Conservation (phyloP, 1,140 invertebrate species). For the Ceratosolen solmsi region DNA sequence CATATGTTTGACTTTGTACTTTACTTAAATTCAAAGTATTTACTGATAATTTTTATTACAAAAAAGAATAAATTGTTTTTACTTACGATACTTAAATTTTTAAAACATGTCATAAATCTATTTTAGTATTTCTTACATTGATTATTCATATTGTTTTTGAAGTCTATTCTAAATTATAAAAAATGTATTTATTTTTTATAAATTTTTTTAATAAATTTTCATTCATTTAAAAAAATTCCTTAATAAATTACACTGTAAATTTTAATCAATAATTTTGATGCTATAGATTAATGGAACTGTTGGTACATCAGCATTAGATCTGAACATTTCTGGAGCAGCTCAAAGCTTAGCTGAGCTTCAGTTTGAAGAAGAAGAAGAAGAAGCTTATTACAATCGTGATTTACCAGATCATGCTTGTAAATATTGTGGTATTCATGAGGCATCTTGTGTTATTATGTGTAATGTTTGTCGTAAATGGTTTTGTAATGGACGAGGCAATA, state of each 20-base stretch:
- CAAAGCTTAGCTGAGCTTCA: slow-evolving; percentile 87
- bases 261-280: slow-evolving; percentile 48
- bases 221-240: neutral
- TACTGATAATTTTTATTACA: neutral
- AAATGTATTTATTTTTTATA: too few relatives aligned
- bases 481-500: slow-evolving; percentile 98
- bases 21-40: neutral
- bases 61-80: neutral
- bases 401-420: slow-evolving; percentile 96
- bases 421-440: slow-evolving; percentile 99
- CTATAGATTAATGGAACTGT: slow-evolving; percentile 79
- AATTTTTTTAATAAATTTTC: neutral
- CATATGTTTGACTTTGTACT: neutral
- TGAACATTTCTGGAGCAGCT: slow-evolving; percentile 81
- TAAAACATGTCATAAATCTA: neutral
- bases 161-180: neutral
- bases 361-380: slow-evolving; percentile 93
- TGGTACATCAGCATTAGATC: slow-evolving; percentile 71
- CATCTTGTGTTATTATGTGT: slow-evolving; percentile 97
- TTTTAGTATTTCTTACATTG: neutral
- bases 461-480: slow-evolving; percentile 99
- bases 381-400: slow-evolving; percentile 91
- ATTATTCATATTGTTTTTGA: neutral
- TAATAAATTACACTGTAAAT: neutral
- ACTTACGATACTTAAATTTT: too few relatives aligned